Percentiles rank a stretch among this genome's conserved stretches.
Conservation (phyloP, 2,797 vertebrate species). For the Megalops cyprinoides region DNA sequence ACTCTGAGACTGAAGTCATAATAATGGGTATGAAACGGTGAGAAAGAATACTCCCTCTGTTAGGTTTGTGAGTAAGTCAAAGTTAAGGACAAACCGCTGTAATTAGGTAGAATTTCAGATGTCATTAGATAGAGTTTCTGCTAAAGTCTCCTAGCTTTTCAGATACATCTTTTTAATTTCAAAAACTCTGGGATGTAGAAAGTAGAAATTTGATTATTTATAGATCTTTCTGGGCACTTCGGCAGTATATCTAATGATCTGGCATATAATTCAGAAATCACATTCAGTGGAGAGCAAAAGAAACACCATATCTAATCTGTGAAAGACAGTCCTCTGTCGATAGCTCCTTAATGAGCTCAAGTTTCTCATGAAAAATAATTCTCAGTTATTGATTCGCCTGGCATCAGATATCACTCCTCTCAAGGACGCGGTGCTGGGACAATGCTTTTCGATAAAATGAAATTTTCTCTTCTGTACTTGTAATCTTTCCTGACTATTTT, state of each 20-base stretch:
- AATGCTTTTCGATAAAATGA: slow-evolving; percentile 19
- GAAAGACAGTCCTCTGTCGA: slow-evolving; percentile 24
- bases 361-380: slow-evolving; percentile 38
- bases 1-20: neutral
- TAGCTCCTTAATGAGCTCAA: slow-evolving; percentile 17
- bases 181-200: neutral
- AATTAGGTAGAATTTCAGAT: neutral
- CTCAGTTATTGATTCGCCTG: slow-evolving; percentile 26
- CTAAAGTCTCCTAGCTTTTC: too few species aligned
- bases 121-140: neutral
- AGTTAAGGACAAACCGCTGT: neutral
- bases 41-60: neutral
- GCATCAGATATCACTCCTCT: slow-evolving; percentile 28
- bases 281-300: neutral
- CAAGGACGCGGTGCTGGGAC: slow-evolving; percentile 22
- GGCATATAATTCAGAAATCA: slow-evolving; percentile 10
- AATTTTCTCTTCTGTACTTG: neutral
- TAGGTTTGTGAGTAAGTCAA: neutral
- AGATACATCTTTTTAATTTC: neutral
- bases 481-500: neutral
- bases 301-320: neutral
- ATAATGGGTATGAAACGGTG: neutral
- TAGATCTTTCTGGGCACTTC: neutral
- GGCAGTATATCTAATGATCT: neutral
- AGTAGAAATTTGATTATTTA: slow-evolving; percentile 2